A percentile compares a stretch with the other conserved stretches of the same genome.
These are phyloP conservation scores for Rattus rattus DNA, from an alignment of 2,113 vertebrate genomes.

Conservation along the genomic window DNA sequence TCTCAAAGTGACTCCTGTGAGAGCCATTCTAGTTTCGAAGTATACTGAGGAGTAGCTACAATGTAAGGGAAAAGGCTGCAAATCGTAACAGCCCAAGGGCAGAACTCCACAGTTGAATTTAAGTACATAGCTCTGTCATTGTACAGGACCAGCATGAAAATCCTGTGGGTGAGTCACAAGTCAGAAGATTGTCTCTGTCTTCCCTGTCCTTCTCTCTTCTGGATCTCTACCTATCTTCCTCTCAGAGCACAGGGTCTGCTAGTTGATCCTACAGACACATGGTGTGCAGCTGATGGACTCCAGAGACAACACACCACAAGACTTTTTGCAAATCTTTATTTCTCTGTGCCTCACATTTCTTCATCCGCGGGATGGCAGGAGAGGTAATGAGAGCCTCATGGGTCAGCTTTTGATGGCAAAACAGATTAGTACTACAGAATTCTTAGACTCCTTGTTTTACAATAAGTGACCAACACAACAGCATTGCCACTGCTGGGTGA, in stretches of 20 bases:
- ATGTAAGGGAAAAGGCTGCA: accelerated
- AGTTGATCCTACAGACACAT: neutral
- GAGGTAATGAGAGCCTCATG: neutral
- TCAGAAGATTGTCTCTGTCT: neutral
- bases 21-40: neutral
- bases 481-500: too few relatives aligned
- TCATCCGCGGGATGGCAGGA: neutral
- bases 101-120: neutral
- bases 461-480: neutral
- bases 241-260: neutral
- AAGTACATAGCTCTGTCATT: neutral
- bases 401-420: neutral
- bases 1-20: too few relatives aligned
- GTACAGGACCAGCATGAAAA: neutral
- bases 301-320: neutral
- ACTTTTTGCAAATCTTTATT: neutral
- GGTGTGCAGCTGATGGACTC: neutral
- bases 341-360: neutral
- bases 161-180: neutral
- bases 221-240: neutral
- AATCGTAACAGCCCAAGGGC: neutral
- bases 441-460: neutral
- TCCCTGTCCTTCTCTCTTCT: neutral
- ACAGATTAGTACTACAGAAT: neutral
- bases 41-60: neutral